These are phyloP conservation scores for Heliangelus exortis DNA, from an alignment of 2,797 vertebrate species.

Conservation along the genomic window DNA sequence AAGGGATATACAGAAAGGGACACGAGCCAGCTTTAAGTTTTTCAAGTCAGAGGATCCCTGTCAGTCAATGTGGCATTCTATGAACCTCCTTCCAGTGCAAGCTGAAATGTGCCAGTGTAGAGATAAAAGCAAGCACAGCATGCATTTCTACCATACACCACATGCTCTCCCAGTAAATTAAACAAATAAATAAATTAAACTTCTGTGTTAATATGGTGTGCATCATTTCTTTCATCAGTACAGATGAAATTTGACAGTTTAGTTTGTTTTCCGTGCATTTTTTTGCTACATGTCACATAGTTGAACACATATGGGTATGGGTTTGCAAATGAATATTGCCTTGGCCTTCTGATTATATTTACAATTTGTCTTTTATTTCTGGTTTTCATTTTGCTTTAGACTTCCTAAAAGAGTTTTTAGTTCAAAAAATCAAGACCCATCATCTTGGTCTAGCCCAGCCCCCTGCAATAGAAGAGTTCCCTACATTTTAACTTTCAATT, in stretches of 20 bases:
- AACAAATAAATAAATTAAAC: neutral
- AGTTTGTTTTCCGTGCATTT: neutral
- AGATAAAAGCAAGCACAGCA: neutral
- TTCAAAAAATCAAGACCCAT: neutral
- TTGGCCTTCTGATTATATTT: neutral
- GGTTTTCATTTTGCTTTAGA: neutral
- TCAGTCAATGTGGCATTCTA: neutral
- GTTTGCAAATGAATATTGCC: neutral
- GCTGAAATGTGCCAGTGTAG: neutral
- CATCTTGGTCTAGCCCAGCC: neutral
- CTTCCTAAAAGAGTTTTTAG: neutral
- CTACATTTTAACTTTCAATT: neutral
- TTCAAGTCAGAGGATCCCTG: neutral
- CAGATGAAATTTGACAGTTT: neutral
- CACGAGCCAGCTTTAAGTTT: neutral
- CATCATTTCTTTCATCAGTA: neutral
- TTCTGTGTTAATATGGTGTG: neutral
- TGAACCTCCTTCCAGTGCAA: neutral
- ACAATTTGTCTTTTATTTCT: neutral
- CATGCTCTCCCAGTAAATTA: neutral
- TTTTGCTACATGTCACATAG: neutral
- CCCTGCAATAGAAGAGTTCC: neutral
- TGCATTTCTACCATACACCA: fast-evolving
- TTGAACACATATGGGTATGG: fast-evolving
- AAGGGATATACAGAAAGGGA: neutral